These are phyloP conservation scores for Hydrochoerus hydrochaeris DNA, from an alignment of 2,113 vertebrate genomes.

Conservation along the genomic window DNA sequence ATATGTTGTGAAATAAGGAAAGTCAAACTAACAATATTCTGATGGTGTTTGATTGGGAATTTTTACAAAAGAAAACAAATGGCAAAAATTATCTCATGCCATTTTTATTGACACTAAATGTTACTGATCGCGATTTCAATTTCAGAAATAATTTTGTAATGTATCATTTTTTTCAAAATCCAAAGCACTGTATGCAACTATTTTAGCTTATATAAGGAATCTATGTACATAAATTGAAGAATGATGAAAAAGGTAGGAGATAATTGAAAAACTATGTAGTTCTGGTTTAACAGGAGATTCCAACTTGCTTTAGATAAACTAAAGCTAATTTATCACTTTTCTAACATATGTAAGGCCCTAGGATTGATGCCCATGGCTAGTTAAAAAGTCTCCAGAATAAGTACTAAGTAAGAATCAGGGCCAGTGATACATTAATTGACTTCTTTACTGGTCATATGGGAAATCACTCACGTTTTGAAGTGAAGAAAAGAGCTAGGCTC, in stretches of 20 bases:
- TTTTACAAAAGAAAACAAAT: background rate
- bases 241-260: background rate
- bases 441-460: background rate
- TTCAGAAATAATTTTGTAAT: background rate
- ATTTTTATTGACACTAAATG: background rate
- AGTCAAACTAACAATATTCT: background rate
- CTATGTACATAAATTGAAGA: background rate
- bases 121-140: background rate
- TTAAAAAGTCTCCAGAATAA: background rate
- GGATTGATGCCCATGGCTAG: background rate
- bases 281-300: background rate
- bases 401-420: background rate
- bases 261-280: background rate
- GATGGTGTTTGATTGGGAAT: background rate
- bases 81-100: background rate
- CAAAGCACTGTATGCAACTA: background rate
- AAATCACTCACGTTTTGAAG: slow-evolving; percentile 9
- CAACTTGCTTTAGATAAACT: background rate
- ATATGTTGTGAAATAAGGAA: background rate
- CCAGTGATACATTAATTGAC: background rate
- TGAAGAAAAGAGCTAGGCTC: background rate
- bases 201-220: background rate
- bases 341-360: background rate
- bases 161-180: background rate
- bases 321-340: no score